These are phyloP conservation scores for Seira sanloemensis DNA, from an alignment of 2,888 invertebrate species.

Conservation along the genomic window DNA sequence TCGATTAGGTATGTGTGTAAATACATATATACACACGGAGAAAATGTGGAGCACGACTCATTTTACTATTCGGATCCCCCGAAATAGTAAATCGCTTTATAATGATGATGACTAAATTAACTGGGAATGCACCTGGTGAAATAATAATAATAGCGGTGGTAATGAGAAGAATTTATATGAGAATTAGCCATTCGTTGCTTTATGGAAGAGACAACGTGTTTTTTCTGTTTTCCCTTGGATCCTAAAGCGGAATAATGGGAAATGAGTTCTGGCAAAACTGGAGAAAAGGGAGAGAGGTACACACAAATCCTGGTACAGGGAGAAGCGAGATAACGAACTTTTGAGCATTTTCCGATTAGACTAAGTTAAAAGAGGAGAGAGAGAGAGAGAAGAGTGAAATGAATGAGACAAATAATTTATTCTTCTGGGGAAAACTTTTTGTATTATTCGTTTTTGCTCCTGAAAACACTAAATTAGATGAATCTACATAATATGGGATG, in stretches of 20 bases:
- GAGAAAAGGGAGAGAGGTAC: conserved; percentile 8
- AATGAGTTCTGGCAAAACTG: conserved; percentile 12
- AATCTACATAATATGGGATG: conserved; percentile 22
- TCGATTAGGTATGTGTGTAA: neutral
- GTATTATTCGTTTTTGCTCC: conserved; percentile 30
- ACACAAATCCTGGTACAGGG: neutral
- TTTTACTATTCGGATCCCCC: neutral
- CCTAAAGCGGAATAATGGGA: neutral
- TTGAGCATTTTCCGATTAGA: conserved; percentile 40
- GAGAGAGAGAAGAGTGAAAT: conserved; percentile 4
- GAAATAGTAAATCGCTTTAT: conserved; percentile 23
- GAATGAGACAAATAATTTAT: conserved; percentile 58
- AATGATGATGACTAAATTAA: conserved; percentile 60
- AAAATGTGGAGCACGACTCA: neutral
- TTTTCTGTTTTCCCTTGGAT: neutral
- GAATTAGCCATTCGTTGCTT: conserved; percentile 45
- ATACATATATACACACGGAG: too few species aligned
- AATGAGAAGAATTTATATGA: conserved; percentile 49
- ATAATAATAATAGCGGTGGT: conserved; percentile 30
- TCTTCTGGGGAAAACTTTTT: conserved; percentile 40
- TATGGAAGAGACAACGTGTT: too few species aligned
- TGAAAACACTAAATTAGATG: conserved; percentile 56
- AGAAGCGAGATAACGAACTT: conserved; percentile 38
- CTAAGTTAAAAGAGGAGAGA: neutral
- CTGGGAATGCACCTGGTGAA: conserved; percentile 57